Percentiles rank a stretch among this genome's conserved stretches.
Evolutionary conservation across 1,140 invertebrate genomes (phyloP).

Genomic region (Eulimnadia texana): DNA sequence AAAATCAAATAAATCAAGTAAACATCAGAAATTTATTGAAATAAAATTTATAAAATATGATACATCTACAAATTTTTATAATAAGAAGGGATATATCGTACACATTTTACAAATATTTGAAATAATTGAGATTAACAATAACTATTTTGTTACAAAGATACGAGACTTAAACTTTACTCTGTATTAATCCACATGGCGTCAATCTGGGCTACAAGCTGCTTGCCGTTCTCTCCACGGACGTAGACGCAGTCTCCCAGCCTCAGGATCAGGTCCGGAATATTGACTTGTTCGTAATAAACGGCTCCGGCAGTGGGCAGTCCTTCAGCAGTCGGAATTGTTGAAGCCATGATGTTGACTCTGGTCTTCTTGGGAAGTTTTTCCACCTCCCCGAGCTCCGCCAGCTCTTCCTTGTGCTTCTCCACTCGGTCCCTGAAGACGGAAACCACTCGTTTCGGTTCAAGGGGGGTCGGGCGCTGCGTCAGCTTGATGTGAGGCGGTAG

Average conservation of each 20-base stretch:
- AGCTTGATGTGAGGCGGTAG: slow-evolving; percentile 46
- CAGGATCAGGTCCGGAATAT: slow-evolving; percentile 61
- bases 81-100: no score
- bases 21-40: slow-evolving; percentile 4
- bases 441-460: slow-evolving; percentile 72
- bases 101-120: no score
- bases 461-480: slow-evolving; percentile 48
- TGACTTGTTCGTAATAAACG: slow-evolving; percentile 84
- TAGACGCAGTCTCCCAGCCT: slow-evolving; percentile 90
- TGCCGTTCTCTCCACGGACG: slow-evolving; percentile 68
- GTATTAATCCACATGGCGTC: slow-evolving; percentile 85
- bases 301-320: slow-evolving; percentile 39
- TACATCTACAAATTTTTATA: no score
- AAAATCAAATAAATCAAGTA: slow-evolving; percentile 14
- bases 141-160: no score
- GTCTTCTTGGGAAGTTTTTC: slow-evolving; percentile 19
- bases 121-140: no score
- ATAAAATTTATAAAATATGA: slow-evolving; percentile 12
- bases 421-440: slow-evolving; percentile 85
- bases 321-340: not conserved
- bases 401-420: slow-evolving; percentile 78
- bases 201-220: slow-evolving; percentile 81
- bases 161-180: slow-evolving; percentile 45
- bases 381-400: slow-evolving; percentile 62
- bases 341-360: not conserved